phyloP scores from a whole-genome alignment of 2,888 invertebrate species.

The Drosophila tripunctata region DNA sequence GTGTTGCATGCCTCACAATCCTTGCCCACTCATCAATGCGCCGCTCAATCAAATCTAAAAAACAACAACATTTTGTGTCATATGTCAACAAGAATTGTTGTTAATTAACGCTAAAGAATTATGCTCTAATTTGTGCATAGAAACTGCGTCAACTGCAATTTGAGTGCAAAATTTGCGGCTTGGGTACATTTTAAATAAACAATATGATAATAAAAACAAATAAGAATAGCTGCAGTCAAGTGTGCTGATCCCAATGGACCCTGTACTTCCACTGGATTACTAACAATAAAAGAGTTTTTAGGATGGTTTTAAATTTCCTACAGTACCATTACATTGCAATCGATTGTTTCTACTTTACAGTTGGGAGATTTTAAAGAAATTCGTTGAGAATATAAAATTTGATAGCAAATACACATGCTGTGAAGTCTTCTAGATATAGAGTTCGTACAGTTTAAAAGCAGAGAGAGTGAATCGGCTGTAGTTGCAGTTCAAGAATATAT shows the following conservation, averaged over 20 bases:
- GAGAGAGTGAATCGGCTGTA: too few species aligned
- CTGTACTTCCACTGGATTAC: not conserved
- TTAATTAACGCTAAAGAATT: slow-evolving; percentile 26
- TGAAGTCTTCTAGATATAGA: too few species aligned
- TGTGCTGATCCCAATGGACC: not conserved
- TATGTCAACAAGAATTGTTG: slow-evolving; percentile 41
- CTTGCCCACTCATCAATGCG: slow-evolving; percentile 16
- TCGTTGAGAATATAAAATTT: too few species aligned
- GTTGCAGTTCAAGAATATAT: too few species aligned
- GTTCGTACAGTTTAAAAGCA: too few species aligned
- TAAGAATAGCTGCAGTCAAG: not conserved
- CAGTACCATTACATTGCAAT: too few species aligned
- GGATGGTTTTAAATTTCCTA: too few species aligned
- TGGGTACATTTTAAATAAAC: slow-evolving; percentile 2
- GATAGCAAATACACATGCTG: too few species aligned
- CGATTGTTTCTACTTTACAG: too few species aligned
- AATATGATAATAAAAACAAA: not conserved
- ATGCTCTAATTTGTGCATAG: slow-evolving; percentile 52
- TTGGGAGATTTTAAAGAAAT: too few species aligned
- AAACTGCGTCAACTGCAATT: slow-evolving; percentile 49
- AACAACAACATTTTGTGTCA: slow-evolving; percentile 43
- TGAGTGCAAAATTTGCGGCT: slow-evolving; percentile 34
- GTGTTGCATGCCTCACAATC: slow-evolving; percentile 27
- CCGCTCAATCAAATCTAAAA: slow-evolving; percentile 9
- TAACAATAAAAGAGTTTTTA: slow-evolving; percentile 4